A percentile compares a stretch with the other conserved stretches of the same genome.
These are phyloP conservation scores for Cecidostiba fungosa DNA, from an alignment of 2,888 invertebrate genomes.

Conservation along the genomic window DNA sequence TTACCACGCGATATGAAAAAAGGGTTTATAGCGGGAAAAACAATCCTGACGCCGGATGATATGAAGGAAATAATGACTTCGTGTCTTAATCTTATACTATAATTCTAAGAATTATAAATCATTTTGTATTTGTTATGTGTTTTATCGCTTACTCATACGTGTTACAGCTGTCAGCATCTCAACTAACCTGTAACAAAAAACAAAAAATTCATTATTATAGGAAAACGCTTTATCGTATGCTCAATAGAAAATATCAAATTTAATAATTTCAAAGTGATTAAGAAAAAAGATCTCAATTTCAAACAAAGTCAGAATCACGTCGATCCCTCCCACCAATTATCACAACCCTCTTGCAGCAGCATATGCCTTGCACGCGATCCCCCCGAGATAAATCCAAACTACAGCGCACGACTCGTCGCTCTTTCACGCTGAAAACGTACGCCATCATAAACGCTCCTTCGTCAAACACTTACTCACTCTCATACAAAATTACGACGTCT, in stretches of 20 bases:
- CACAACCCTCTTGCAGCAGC: not conserved
- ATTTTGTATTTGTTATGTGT: no score
- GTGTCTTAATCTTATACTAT: not conserved
- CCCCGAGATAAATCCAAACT: constrained; percentile 17
- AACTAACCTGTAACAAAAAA: constrained; percentile 49
- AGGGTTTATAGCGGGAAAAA: not conserved
- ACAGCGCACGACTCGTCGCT: not conserved
- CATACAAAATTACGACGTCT: constrained; percentile 61
- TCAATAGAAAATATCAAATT: not conserved
- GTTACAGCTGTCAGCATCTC: not conserved
- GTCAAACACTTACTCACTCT: not conserved
- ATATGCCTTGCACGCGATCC: constrained; percentile 3
- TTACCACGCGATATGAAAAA: not conserved
- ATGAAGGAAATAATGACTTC: not conserved
- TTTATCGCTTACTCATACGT: not conserved
- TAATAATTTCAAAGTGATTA: not conserved
- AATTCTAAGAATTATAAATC: no score
- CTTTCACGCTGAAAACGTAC: not conserved
- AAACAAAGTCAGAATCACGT: not conserved
- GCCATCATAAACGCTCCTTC: not conserved
- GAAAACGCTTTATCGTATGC: not conserved
- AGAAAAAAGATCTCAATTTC: not conserved
- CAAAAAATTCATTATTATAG: not conserved
- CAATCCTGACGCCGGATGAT: not conserved
- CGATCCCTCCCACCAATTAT: not conserved